Conservation (phyloP, 53 echinoderm and acorn worm genomes). For the Paracentrotus lividus region DNA sequence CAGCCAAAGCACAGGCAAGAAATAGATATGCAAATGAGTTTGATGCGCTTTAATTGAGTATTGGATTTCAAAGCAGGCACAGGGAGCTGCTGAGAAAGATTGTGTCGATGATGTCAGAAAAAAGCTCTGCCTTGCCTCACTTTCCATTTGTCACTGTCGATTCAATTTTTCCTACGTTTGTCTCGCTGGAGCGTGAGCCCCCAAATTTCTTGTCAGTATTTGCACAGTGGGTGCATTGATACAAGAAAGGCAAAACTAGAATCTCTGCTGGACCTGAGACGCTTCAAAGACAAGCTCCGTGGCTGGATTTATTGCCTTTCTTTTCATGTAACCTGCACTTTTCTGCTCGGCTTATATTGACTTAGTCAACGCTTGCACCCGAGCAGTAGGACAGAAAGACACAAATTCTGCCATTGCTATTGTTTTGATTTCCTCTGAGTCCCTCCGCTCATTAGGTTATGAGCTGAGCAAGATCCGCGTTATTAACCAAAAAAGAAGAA, state of each 20-base stretch:
- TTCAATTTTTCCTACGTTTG: constrained; percentile 40
- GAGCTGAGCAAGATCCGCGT: constrained; percentile 41
- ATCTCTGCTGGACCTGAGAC: too few species aligned
- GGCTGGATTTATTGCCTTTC: constrained; percentile 51
- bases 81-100: constrained; percentile 25
- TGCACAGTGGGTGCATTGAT: constrained; percentile 58
- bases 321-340: constrained; percentile 56
- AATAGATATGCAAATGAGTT: constrained; percentile 67
- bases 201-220: constrained; percentile 55
- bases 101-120: constrained; percentile 58
- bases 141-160: constrained; percentile 49
- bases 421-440: constrained; percentile 67
- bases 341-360: constrained; percentile 59
- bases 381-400: constrained; percentile 54
- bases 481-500: constrained; percentile 39
- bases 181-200: constrained; percentile 29
- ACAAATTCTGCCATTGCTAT: constrained; percentile 57
- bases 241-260: constrained; percentile 57
- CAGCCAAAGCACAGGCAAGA: constrained; percentile 9
- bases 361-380: constrained; percentile 43
- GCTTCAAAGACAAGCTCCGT: too few species aligned
- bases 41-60: constrained; percentile 63
- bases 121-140: constrained; percentile 38
- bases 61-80: constrained; percentile 59
- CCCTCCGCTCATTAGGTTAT: constrained; percentile 70